Base-by-base conservation (phyloP, 1,140 invertebrate species). In the Caerostris extrusa region DNA sequence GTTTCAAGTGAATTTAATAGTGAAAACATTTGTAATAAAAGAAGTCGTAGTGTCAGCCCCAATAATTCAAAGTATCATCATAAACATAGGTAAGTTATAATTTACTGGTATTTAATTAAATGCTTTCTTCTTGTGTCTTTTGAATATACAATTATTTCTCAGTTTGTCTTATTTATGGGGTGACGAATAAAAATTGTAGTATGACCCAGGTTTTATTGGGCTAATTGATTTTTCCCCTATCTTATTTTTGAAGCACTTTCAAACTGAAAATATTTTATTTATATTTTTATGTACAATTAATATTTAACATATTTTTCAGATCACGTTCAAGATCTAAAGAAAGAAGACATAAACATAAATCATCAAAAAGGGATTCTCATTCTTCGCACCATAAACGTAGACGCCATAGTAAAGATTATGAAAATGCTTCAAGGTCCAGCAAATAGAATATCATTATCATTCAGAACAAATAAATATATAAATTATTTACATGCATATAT, bases 291-390 rank as follows among this genome's bases (percentile, higher is more conserved):
- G 34, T 34, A 2, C 17, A 64, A 64, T 64, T 53, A 50, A 19
- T 5, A 61, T 0, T 88, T 61, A 85, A 85, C 3, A 12, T 61
- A 56, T 71, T 19, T 90, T 90, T 71, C 19, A 69, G 53, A 56
- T 90, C 58, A 7, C 57, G 58, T 56, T 90, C 50, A 10, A 87
- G 85, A 14, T 87, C 57, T 12, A n/a, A 55, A 6, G 61, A 90
- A n/a, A 71, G 67, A 57, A 71, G 19, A n/a, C 87, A 90, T 57
- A 67, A 19, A 1, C 87, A 89, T 55, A 90, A 90, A 57, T 90
- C 87, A 50, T 90, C 87, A 3, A 90, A 34, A 17, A 14, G 53
- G 5, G 87, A 90, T 10, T 69, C 61, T 56, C 85, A 64, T 53
- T 64, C 57, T 64, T 90, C 87, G 3, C 67, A 67, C 12, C 87